These are phyloP conservation scores for Orthosia gothica DNA, from an alignment of 2,888 invertebrate species.

Conservation along the genomic window DNA sequence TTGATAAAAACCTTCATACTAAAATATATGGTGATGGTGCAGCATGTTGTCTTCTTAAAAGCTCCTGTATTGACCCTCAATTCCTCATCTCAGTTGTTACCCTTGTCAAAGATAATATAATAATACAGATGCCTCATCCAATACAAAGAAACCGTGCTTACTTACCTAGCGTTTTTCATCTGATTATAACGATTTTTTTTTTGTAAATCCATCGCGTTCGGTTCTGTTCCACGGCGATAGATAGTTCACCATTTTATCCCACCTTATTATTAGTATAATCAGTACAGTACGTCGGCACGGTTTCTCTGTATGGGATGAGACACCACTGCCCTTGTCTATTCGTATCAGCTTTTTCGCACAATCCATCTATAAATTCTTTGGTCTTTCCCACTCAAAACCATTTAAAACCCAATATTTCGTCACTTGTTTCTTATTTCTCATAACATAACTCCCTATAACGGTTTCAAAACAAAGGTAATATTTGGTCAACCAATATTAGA, in stretches of 20 bases:
- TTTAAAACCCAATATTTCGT: neutral
- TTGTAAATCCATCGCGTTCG: too few relatives aligned
- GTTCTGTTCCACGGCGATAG: too few relatives aligned
- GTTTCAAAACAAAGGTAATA: neutral
- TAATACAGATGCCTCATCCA: too few relatives aligned
- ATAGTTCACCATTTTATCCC: too few relatives aligned
- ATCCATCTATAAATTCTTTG: constrained; percentile 4
- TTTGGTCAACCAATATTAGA: neutral
- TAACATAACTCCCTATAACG: neutral
- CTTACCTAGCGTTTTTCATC: too few relatives aligned
- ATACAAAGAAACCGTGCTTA: too few relatives aligned
- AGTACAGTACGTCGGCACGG: too few relatives aligned
- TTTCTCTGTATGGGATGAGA: too few relatives aligned
- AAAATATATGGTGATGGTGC: neutral
- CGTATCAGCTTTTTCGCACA: neutral
- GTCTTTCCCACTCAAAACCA: neutral
- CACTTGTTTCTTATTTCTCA: neutral
- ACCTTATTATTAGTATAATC: too few relatives aligned
- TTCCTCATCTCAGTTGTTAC: neutral
- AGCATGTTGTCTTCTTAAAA: neutral
- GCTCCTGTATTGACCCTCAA: neutral
- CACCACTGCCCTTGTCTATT: too few relatives aligned
- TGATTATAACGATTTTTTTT: too few relatives aligned
- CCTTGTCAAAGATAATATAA: too few relatives aligned
- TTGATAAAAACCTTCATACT: neutral